Evolutionary conservation across 2,888 invertebrate genomes (phyloP), one percentile per base, ranked within the genome.

Genomic region (Lydus trimaculatus): DNA sequence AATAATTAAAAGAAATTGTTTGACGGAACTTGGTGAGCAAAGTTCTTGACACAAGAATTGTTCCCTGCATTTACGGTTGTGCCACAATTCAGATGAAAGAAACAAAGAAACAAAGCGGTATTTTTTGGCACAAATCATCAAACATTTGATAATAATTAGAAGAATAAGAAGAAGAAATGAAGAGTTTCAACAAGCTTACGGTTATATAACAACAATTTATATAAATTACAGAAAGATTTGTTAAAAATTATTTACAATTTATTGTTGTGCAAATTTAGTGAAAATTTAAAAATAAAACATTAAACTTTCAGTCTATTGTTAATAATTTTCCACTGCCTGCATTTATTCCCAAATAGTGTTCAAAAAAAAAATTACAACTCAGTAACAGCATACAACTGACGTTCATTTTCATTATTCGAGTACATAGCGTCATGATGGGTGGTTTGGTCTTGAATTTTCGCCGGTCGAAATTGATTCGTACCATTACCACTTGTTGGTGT

Each of bases 331-430:
- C 43, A 65, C 84, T 85, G 85, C 85, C 85, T 85, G 85, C 84
- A 85, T 83, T 81, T 82, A 28, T 84, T n/a, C 84, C 83, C 84
- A 43, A 36, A 36, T 3, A 36, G 1, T 2, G 36, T 36, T 36
- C 65, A 75, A 78, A 79, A 33, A 69, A 67, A 60, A 69, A 69
- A 63, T 86, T 90, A 91, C 86, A 91, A 87, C 82, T 90, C 92
- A 66, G 94, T 92, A 74, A 94, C 92, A 62, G 93, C 93, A 82
- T 93, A 94, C 74, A 94, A 76, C 73, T 85, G 85, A 71, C 86
- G 84, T 72, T 87, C 85, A 73, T 85, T 86, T 64, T 87, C 87
- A 69, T 83, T 83, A 66, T 86, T 84, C 2, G 85, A 83, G 71
- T 85, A 83, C 78, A 86, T 80, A 17, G 81, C 79, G 64, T 85